Conservation (phyloP, 2,797 vertebrate genomes). For the Coccyzus lansbergi region DNA sequence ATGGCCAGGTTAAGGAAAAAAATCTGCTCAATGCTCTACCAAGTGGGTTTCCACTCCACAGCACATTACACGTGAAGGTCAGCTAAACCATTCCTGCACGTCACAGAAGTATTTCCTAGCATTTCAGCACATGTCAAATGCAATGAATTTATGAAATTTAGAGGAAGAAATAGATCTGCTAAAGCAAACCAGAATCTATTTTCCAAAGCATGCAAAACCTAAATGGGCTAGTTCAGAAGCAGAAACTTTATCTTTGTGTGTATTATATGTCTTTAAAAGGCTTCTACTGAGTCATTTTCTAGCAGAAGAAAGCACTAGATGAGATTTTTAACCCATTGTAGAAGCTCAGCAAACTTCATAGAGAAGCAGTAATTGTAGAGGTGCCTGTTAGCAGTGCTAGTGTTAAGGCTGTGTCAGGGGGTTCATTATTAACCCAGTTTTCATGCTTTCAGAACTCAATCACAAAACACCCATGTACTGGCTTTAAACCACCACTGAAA, state of each 20-base stretch:
- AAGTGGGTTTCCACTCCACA: not conserved
- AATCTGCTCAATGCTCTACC: not conserved
- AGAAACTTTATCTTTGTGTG: not conserved
- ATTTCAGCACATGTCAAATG: not conserved
- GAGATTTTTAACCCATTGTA: not conserved
- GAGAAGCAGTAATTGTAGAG: constrained; percentile 43
- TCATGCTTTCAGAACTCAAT: constrained; percentile 5
- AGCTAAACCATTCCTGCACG: not conserved
- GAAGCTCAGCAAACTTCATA: not conserved
- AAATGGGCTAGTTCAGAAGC: not conserved
- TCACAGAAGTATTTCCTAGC: not conserved
- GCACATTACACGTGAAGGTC: not conserved
- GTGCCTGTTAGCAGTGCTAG: not conserved
- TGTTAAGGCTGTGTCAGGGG: not conserved
- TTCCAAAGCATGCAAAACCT: not conserved
- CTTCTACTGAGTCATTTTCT: constrained; percentile 6
- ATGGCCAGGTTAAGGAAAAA: not conserved
- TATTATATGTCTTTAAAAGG: not conserved
- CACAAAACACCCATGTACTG: not conserved
- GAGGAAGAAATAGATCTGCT: not conserved
- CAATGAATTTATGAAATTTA: not conserved
- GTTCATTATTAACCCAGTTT: constrained; percentile 39
- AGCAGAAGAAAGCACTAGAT: constrained; percentile 5
- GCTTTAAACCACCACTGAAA: constrained; percentile 2
- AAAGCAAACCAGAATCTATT: not conserved